phyloP scores from a whole-genome alignment of 2,797 vertebrate species.

The Sebastes trivittatus region DNA sequence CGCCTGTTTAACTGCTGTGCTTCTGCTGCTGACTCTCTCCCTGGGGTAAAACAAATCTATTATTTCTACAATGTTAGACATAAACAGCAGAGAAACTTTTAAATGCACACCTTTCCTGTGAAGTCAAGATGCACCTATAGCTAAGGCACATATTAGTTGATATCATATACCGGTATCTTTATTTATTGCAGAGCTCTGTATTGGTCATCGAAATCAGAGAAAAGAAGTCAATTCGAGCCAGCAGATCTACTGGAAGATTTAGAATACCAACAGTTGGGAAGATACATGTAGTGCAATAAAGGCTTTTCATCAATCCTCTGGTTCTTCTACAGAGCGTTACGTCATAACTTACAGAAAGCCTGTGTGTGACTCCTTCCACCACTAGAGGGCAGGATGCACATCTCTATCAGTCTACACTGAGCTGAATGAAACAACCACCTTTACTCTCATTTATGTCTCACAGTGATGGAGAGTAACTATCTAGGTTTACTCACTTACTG shows the following conservation, averaged over 20 bases:
- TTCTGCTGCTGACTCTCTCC: conserved; percentile 75
- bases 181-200: conserved; percentile 53
- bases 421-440: background rate
- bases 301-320: background rate
- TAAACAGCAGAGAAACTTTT: background rate
- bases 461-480: background rate
- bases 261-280: background rate
- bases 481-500: background rate
- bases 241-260: conserved; percentile 19
- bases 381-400: conserved; percentile 66
- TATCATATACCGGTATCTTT: background rate
- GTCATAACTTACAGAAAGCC: conserved; percentile 15
- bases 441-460: background rate
- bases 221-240: background rate
- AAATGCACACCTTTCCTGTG: background rate
- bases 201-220: conserved; percentile 5
- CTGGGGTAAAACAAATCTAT: conserved; percentile 68
- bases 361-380: conserved; percentile 33
- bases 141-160: background rate
- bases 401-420: background rate
- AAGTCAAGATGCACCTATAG: background rate
- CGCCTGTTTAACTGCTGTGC: conserved; percentile 69
- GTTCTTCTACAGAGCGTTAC: background rate
- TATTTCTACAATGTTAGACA: conserved; percentile 20
- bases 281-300: conserved; percentile 40